Conservation (phyloP, 2,888 invertebrate species). For the Cinara cedri region DNA sequence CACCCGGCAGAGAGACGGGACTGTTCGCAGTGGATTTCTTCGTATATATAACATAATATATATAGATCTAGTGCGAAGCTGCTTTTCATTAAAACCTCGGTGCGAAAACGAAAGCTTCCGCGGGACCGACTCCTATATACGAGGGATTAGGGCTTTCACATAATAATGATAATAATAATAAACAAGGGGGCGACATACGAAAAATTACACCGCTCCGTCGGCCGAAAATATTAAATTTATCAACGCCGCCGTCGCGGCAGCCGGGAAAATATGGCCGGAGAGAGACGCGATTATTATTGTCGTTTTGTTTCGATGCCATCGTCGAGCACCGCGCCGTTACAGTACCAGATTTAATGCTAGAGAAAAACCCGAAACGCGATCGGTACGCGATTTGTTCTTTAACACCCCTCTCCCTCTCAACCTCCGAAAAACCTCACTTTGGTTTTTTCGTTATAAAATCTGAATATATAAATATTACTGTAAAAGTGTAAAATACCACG, state of each 20-base stretch:
- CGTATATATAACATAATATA: no score
- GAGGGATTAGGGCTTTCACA: slow-evolving; percentile 50
- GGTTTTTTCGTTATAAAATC: no score
- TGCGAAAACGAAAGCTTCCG: slow-evolving; percentile 43
- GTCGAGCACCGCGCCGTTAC: no score
- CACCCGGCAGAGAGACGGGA: not conserved
- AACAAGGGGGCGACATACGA: slow-evolving; percentile 35
- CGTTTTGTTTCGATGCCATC: no score
- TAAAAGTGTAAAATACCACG: no score
- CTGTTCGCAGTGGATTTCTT: slow-evolving; percentile 44
- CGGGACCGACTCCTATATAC: not conserved
- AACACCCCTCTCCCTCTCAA: no score
- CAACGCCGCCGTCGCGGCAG: not conserved
- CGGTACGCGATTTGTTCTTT: no score
- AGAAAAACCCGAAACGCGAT: no score
- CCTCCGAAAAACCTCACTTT: no score
- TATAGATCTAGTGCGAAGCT: not conserved
- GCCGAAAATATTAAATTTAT: slow-evolving; percentile 48
- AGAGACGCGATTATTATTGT: not conserved
- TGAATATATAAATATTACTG: no score
- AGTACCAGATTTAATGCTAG: no score
- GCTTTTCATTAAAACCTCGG: slow-evolving; percentile 56
- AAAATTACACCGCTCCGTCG: slow-evolving; percentile 30
- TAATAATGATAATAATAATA: not conserved
- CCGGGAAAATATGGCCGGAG: not conserved